Percentiles rank a stretch among this genome's conserved stretches.
Evolutionary conservation across 2,888 invertebrate species (phyloP).

Genomic region (Athalia cordata): DNA sequence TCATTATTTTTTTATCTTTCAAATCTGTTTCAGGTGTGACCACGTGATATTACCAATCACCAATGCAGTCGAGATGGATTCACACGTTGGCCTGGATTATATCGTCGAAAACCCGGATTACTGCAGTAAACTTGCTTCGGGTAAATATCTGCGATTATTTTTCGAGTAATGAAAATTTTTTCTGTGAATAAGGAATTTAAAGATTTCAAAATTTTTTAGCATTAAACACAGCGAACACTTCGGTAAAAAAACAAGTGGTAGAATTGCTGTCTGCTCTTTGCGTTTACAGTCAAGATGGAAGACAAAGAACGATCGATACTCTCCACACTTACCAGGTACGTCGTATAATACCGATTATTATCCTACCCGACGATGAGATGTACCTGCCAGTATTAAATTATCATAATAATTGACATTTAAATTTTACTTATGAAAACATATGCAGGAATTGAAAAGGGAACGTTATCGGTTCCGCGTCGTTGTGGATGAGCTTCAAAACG

Average conservation of each 20-base stretch:
- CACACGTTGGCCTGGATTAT: conserved; percentile 94
- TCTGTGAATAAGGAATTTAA: not conserved
- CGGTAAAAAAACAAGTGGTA: conserved; percentile 97
- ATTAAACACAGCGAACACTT: conserved; percentile 90
- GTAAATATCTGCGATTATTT: conserved; percentile 69
- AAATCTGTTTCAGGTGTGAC: conserved; percentile 54
- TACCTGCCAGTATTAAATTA: not conserved
- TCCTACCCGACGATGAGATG: conserved; percentile 57
- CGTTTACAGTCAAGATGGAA: conserved; percentile 94
- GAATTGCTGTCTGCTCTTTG: conserved; percentile 95
- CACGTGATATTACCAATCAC: conserved; percentile 56
- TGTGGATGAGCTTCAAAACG: conserved; percentile 89
- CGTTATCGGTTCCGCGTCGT: conserved; percentile 93
- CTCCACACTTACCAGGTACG: conserved; percentile 93
- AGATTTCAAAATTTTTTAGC: conserved; percentile 74
- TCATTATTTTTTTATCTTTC: conserved; percentile 28
- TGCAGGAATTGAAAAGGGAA: conserved; percentile 88
- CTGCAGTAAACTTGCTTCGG: conserved; percentile 90
- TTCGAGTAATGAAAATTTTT: conserved; percentile 10
- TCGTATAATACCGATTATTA: not conserved
- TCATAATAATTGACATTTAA: conserved; percentile 11
- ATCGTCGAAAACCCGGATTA: conserved; percentile 96
- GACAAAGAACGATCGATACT: conserved; percentile 90
- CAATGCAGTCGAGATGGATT: conserved; percentile 83
- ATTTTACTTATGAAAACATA: conserved; percentile 18